These are phyloP conservation scores for Sarcophaga rosellei DNA, from an alignment of 2,888 invertebrate genomes.

Conservation along the genomic window DNA sequence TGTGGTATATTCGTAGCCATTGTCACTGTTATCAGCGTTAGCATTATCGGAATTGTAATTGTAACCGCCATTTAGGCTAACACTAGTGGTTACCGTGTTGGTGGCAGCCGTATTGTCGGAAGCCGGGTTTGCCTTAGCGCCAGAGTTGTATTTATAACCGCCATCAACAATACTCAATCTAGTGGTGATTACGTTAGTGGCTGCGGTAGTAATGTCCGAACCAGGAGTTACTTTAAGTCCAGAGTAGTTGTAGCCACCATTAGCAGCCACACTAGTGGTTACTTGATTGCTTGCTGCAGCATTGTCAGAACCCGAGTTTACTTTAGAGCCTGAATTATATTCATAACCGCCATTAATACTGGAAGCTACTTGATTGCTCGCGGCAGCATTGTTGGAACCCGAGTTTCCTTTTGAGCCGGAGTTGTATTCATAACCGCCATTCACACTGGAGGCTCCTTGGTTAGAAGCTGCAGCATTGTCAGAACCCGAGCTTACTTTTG, in stretches of 20 bases:
- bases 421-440: neutral
- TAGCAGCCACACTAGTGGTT: too few relatives aligned
- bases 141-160: too few relatives aligned
- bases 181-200: too few relatives aligned
- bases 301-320: neutral
- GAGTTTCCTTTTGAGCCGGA: neutral
- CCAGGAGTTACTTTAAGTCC: too few relatives aligned
- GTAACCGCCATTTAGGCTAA: neutral
- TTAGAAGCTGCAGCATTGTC: neutral
- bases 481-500: too few relatives aligned
- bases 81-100: neutral
- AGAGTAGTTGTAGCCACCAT: neutral
- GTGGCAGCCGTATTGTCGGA: neutral
- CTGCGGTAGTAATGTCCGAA: too few relatives aligned
- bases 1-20: constrained; percentile 12
- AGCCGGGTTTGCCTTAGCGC: too few relatives aligned
- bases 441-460: neutral
- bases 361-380: too few relatives aligned
- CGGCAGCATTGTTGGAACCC: neutral
- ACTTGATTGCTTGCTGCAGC: neutral
- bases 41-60: neutral
- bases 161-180: too few relatives aligned
- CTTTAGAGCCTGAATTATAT: neutral
- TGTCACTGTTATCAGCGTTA: neutral
- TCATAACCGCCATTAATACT: neutral